These are phyloP conservation scores for Cryptoprocta ferox DNA, from an alignment of 2,797 vertebrate species.

Conservation along the genomic window DNA sequence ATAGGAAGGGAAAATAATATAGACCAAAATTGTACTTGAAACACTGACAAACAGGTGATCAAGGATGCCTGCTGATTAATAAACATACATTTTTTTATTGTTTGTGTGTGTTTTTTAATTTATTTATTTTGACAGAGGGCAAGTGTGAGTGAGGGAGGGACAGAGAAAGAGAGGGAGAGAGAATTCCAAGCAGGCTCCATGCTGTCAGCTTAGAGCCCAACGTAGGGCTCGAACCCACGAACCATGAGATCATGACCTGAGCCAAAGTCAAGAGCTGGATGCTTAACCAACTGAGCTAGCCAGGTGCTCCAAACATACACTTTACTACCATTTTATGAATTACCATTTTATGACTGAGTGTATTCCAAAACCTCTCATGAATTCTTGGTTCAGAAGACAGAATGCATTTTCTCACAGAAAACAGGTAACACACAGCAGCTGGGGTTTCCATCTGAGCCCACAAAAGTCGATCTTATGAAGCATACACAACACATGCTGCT, in stretches of 20 bases:
- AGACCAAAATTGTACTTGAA: not conserved
- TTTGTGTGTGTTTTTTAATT: no score
- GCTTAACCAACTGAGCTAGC: no score
- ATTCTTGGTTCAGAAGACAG: not conserved
- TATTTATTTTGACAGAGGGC: no score
- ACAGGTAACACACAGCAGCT: not conserved
- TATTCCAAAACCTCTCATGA: not conserved
- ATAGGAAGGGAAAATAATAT: constrained; percentile 26
- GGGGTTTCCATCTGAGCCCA: not conserved
- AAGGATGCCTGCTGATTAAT: not conserved
- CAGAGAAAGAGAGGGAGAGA: no score
- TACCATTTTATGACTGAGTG: not conserved
- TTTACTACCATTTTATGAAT: not conserved
- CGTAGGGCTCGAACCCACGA: no score
- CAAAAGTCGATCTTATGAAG: not conserved
- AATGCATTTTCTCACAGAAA: not conserved
- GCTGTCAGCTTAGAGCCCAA: no score
- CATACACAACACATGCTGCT: not conserved
- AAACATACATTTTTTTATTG: not conserved
- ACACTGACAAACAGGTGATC: not conserved
- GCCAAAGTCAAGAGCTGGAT: no score
- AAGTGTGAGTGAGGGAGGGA: no score
- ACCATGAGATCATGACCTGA: no score
- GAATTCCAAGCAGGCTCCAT: no score
- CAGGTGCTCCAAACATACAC: not conserved